Conservation (phyloP, 2,113 vertebrate genomes). For the Lophura nycthemera region DNA sequence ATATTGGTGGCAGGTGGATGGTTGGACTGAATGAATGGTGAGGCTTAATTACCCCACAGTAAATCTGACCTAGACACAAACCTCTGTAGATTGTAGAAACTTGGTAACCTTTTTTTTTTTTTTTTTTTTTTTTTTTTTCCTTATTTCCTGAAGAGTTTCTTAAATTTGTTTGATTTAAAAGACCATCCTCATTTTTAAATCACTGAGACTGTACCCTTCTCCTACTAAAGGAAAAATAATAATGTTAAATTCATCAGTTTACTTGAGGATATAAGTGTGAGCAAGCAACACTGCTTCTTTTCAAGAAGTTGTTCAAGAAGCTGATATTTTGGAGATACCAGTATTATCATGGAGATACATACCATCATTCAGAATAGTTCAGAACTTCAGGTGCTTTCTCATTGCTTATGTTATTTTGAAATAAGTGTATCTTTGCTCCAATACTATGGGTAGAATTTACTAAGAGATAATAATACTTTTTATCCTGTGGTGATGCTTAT, state of each 20-base stretch:
- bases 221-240: neutral
- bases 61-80: no score
- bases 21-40: no score
- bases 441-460: neutral
- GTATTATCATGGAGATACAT: neutral
- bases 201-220: neutral
- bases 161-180: neutral
- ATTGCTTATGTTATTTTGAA: neutral
- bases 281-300: neutral
- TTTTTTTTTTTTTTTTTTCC: neutral
- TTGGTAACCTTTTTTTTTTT: neutral
- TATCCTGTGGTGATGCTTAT: fast-evolving
- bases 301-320: neutral
- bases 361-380: neutral
- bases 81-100: neutral
- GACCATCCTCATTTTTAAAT: neutral
- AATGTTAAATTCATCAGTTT: neutral
- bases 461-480: neutral
- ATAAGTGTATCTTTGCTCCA: neutral
- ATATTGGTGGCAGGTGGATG: no score
- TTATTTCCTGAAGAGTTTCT: fast-evolving
- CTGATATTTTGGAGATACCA: neutral
- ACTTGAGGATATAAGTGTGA: neutral
- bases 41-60: no score
- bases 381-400: neutral